A percentile compares a stretch with the other conserved stretches of the same genome.
These are phyloP conservation scores for Hartigia nigra DNA, from an alignment of 2,888 invertebrate genomes.

Conservation along the genomic window DNA sequence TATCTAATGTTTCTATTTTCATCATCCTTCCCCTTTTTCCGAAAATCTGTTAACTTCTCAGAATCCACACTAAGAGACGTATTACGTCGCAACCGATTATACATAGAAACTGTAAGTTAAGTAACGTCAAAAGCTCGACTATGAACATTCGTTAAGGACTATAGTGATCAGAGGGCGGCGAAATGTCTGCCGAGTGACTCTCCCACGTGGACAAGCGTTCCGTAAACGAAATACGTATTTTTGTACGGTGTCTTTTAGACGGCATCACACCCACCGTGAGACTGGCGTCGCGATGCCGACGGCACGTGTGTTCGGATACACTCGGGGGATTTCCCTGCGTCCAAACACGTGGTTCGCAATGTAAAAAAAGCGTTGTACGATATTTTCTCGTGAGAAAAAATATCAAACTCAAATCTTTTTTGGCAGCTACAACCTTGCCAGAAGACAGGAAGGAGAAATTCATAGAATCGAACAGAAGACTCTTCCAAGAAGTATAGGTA, in stretches of 20 bases:
- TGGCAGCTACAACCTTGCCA: background rate
- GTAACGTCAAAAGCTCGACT: no score
- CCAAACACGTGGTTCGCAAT: background rate
- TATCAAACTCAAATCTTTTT: background rate
- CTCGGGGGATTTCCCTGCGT: background rate
- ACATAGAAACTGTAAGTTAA: background rate
- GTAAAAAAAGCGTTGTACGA: background rate
- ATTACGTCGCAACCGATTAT: background rate
- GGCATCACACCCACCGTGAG: background rate
- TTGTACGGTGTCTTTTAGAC: slow-evolving; percentile 1
- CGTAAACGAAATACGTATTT: background rate
- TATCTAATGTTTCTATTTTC: background rate
- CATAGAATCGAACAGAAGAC: background rate
- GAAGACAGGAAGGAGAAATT: background rate
- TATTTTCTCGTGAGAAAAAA: background rate
- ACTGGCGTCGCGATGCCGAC: background rate
- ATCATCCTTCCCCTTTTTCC: background rate
- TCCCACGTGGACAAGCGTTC: slow-evolving; percentile 1
- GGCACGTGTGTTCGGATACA: background rate
- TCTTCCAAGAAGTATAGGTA: background rate
- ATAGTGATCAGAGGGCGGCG: background rate
- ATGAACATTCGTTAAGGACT: background rate
- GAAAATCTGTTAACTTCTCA: background rate
- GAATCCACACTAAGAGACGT: background rate
- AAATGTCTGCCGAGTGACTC: background rate